Percentiles rank a stretch among this genome's conserved stretches.
These are phyloP conservation scores for Lethrus apterus DNA, from an alignment of 1,140 invertebrate genomes.

Conservation along the genomic window DNA sequence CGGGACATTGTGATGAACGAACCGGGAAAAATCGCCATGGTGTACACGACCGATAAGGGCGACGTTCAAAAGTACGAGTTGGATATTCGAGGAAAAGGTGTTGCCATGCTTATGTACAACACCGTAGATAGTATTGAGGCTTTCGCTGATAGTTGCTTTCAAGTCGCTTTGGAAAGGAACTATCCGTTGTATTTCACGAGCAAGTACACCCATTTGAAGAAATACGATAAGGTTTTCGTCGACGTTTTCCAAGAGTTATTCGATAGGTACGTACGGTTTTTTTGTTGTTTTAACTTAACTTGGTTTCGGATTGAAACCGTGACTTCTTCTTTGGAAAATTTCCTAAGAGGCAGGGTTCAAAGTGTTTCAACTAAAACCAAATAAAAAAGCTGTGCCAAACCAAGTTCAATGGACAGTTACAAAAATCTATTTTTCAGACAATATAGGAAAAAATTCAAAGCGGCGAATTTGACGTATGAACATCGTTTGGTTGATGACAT, in stretches of 20 bases:
- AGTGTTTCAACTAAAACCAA: too few species aligned
- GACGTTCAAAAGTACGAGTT: constrained; percentile 51
- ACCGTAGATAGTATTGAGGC: constrained; percentile 58
- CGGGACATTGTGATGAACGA: constrained; percentile 46
- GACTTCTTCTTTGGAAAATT: too few species aligned
- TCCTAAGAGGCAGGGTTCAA: too few species aligned
- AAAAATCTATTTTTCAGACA: constrained; percentile 43
- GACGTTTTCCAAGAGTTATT: constrained; percentile 66
- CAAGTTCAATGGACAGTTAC: too few species aligned
- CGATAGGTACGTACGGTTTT: constrained; percentile 47
- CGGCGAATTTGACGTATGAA: constrained; percentile 63
- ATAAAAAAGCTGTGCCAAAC: too few species aligned
- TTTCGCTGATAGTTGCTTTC: constrained; percentile 58
- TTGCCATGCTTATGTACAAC: constrained; percentile 64
- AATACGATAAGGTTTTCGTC: constrained; percentile 64
- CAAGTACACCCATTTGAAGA: constrained; percentile 67
- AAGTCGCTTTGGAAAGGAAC: constrained; percentile 52
- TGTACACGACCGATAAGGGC: constrained; percentile 7
- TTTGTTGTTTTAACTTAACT: too few species aligned
- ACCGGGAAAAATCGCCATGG: constrained; percentile 5
- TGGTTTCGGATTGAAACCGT: too few species aligned
- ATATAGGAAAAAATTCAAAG: constrained; percentile 57
- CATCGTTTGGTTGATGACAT: constrained; percentile 72
- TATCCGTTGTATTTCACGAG: constrained; percentile 62
- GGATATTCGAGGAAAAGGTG: constrained; percentile 47